A percentile compares a stretch with the other conserved stretches of the same genome.
phyloP scores from a whole-genome alignment of 2,888 invertebrate genomes.

The Mesoligia furuncula region DNA sequence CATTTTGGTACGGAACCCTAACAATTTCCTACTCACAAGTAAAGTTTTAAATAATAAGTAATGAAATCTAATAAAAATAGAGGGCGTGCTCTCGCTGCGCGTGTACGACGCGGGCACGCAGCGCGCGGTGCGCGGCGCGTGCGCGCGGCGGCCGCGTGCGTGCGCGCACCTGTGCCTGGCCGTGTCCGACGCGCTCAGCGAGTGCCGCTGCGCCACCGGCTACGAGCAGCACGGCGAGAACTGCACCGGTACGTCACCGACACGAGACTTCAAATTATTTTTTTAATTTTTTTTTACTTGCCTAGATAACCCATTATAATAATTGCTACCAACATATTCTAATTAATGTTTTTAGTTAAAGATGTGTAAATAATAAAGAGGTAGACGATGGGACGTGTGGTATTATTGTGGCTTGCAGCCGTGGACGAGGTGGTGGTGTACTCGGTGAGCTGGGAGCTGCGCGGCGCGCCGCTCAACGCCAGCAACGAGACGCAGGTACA shows the following conservation, averaged over 20 bases:
- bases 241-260: constrained; percentile 86
- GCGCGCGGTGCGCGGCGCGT: constrained; percentile 24
- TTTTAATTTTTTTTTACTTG: no score
- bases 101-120: constrained; percentile 85
- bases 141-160: constrained; percentile 79
- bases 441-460: constrained; percentile 94
- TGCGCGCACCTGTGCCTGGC: constrained; percentile 93
- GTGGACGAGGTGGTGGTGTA: constrained; percentile 93
- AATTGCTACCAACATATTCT: not conserved
- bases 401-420: constrained; percentile 76
- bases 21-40: not conserved
- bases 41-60: not conserved
- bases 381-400: not conserved
- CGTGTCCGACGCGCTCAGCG: constrained; percentile 92
- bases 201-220: constrained; percentile 93
- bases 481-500: constrained; percentile 71
- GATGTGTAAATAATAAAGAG: not conserved
- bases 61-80: constrained; percentile 70
- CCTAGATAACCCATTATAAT: not conserved
- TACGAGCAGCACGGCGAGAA: constrained; percentile 87
- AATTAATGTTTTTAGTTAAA: not conserved
- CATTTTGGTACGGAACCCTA: no score
- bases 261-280: not conserved
- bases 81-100: constrained; percentile 92
- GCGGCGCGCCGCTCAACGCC: constrained; percentile 90